These are phyloP conservation scores for Halotydeus destructor DNA, from an alignment of 1,140 invertebrate species.

Conservation along the genomic window DNA sequence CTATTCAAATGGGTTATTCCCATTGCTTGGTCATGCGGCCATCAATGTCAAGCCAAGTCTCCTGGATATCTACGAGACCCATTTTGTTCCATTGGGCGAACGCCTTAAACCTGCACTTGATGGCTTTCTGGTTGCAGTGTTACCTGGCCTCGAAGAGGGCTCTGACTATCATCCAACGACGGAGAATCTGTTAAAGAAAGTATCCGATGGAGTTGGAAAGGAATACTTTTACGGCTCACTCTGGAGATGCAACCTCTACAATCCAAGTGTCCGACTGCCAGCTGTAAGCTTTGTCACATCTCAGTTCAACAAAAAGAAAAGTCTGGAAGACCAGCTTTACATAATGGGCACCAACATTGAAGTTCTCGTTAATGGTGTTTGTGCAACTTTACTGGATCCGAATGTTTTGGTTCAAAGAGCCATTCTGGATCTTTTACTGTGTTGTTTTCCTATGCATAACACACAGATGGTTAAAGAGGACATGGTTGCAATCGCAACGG, in stretches of 20 bases:
- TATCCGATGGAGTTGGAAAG: slow-evolving; percentile 53
- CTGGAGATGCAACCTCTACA: slow-evolving; percentile 66
- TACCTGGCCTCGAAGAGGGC: slow-evolving; percentile 72
- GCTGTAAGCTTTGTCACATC: slow-evolving; percentile 57
- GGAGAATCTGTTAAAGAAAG: slow-evolving; percentile 49
- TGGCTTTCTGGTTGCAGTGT: slow-evolving; percentile 60
- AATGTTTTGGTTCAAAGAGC: slow-evolving; percentile 67
- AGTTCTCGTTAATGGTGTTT: slow-evolving; percentile 52
- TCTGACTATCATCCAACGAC: slow-evolving; percentile 71
- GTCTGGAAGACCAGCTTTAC: slow-evolving; percentile 61
- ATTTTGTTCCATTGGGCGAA: slow-evolving; percentile 64
- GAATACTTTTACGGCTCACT: slow-evolving; percentile 66
- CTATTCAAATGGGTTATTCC: slow-evolving; percentile 71
- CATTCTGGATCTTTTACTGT: slow-evolving; percentile 57
- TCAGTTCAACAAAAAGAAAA: slow-evolving; percentile 58
- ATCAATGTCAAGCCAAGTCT: slow-evolving; percentile 70
- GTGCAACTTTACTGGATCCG: slow-evolving; percentile 50
- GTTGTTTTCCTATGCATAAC: slow-evolving; percentile 67
- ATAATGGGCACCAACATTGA: slow-evolving; percentile 68
- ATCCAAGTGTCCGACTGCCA: slow-evolving; percentile 57
- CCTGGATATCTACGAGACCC: slow-evolving; percentile 69
- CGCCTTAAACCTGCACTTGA: slow-evolving; percentile 58
- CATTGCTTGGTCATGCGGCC: slow-evolving; percentile 63
- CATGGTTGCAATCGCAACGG: slow-evolving; percentile 50
- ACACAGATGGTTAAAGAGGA: slow-evolving; percentile 47